phyloP scores from a whole-genome alignment of 2,113 vertebrate species.

The Aspiorhynchus laticeps region DNA sequence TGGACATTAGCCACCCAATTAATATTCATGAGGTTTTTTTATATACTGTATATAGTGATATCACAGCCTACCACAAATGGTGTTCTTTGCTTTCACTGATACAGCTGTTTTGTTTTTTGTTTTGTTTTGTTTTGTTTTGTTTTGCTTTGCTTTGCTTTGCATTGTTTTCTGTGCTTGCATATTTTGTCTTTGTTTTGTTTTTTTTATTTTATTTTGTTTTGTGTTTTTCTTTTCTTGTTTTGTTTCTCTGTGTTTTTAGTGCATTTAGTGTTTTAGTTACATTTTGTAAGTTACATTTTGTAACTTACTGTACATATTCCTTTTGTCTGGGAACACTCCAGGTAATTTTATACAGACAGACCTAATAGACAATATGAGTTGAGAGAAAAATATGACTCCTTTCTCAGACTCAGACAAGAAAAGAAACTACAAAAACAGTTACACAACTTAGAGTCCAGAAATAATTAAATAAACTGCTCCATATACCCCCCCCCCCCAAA shows the following conservation, averaged over 20 bases:
- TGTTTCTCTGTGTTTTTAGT: background rate
- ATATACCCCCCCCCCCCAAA: too few species aligned
- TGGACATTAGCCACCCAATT: background rate
- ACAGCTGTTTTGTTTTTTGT: background rate
- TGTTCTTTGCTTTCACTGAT: background rate
- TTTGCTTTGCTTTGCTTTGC: background rate
- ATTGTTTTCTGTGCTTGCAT: too few species aligned
- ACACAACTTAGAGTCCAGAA: too few species aligned
- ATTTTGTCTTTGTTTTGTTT: too few species aligned
- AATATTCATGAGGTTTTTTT: background rate
- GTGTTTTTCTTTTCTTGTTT: background rate
- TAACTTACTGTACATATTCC: too few species aligned
- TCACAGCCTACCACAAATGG: background rate
- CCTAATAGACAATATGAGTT: background rate
- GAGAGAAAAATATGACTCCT: background rate
- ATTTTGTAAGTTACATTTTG: too few species aligned
- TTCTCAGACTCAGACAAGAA: too few species aligned
- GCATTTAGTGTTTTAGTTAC: too few species aligned
- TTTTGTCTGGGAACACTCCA: background rate
- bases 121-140: background rate
- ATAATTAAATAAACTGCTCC: too few species aligned
- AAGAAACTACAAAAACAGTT: too few species aligned
- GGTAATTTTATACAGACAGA: background rate
- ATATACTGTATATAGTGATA: background rate
- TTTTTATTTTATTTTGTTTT: background rate